Percentiles rank a stretch among this genome's conserved stretches.
Evolutionary conservation across 2,113 vertebrate species (phyloP).

Genomic region (Todiramphus chloris): DNA sequence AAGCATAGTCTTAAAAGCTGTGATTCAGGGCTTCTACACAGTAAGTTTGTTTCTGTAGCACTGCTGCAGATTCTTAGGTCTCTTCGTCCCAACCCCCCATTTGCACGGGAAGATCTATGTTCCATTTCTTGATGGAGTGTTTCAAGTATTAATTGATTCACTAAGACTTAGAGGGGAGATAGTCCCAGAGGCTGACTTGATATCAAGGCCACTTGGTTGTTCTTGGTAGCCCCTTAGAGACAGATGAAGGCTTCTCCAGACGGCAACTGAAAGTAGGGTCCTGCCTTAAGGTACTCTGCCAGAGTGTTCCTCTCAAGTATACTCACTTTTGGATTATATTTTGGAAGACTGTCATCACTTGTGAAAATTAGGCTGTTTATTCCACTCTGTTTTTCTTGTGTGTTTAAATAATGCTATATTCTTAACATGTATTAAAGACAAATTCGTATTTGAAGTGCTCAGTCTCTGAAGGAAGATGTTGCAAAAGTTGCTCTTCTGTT

Average conservation of each 20-base stretch:
- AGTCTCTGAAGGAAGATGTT: not conserved
- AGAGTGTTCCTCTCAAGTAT: not conserved
- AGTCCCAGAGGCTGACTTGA: not conserved
- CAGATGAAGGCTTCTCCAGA: not conserved
- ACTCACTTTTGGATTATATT: not conserved
- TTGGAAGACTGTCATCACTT: not conserved
- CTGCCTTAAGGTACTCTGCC: not conserved
- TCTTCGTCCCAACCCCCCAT: not conserved
- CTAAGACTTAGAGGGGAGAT: not conserved
- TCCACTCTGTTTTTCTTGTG: not conserved
- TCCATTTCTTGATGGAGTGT: not conserved
- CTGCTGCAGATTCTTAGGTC: not conserved
- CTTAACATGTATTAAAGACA: not conserved
- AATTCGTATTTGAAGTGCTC: not conserved
- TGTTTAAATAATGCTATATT: not conserved
- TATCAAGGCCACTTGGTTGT: not conserved
- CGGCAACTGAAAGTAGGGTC: not conserved
- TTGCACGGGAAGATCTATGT: not conserved
- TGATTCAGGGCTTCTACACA: not conserved
- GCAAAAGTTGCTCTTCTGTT: not conserved
- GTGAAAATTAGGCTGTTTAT: not conserved
- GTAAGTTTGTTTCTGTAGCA: not conserved
- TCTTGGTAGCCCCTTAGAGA: not conserved
- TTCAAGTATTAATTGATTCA: not conserved
- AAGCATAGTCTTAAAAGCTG: not conserved